These are phyloP conservation scores for Phrynocephalus versicolor DNA, from an alignment of 2,113 vertebrate genomes.

Conservation along the genomic window DNA sequence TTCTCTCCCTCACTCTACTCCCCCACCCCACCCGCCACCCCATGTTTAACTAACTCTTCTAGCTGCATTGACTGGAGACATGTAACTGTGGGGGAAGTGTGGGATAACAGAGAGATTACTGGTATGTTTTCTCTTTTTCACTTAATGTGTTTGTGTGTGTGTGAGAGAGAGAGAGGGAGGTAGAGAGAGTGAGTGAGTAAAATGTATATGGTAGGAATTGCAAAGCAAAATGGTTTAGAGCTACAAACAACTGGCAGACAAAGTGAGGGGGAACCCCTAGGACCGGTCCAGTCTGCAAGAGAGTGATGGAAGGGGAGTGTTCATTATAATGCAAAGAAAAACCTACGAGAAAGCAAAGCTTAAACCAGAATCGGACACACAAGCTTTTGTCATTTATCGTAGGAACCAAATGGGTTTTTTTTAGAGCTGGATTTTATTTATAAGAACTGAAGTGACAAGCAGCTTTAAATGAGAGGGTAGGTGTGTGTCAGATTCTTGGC, in stretches of 20 bases:
- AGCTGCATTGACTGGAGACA: constrained; percentile 40
- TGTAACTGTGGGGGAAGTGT: constrained; percentile 11
- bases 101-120: constrained; percentile 17
- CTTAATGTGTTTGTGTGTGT: constrained; percentile 4
- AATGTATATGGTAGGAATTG: constrained; percentile 62
- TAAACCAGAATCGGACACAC: constrained; percentile 8
- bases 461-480: constrained; percentile 49
- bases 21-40: too few species aligned
- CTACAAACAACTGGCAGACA: constrained; percentile 68
- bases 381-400: constrained; percentile 49
- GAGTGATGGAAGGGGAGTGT: constrained; percentile 51
- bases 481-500: constrained; percentile 59
- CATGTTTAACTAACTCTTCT: constrained; percentile 33
- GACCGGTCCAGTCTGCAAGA: constrained; percentile 51
- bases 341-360: constrained; percentile 48
- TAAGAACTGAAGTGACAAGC: constrained; percentile 36
- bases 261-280: constrained; percentile 57
- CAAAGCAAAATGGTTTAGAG: constrained; percentile 57
- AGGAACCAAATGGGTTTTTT: constrained; percentile 59
- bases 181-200: constrained; percentile 7
- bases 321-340: constrained; percentile 58
- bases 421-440: constrained; percentile 56
- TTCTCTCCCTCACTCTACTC: background rate
- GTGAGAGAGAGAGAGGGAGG: too few species aligned
- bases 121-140: constrained; percentile 29